Conservation (phyloP, 2,888 invertebrate genomes). For the Chaitophorus viminalis region DNA sequence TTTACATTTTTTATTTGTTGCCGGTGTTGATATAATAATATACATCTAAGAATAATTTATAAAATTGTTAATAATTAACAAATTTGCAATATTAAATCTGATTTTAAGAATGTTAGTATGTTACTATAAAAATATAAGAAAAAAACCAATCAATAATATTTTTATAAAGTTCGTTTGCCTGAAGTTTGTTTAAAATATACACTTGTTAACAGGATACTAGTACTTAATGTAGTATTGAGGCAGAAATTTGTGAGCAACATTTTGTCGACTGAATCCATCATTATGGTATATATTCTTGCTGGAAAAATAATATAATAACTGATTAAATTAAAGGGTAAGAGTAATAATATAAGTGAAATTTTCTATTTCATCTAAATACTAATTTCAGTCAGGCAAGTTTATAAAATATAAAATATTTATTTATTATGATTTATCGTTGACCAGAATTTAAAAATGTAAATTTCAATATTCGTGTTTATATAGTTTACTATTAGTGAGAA, state of each 20-base stretch:
- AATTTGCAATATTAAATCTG: too few relatives aligned
- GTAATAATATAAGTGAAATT: background rate
- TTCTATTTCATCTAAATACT: too few relatives aligned
- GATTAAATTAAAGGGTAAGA: background rate
- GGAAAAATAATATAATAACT: constrained; percentile 66
- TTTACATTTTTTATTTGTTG: too few relatives aligned
- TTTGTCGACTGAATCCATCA: constrained; percentile 80
- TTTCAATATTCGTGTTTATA: too few relatives aligned
- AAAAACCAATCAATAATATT: background rate
- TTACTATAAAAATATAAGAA: background rate
- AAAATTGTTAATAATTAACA: too few relatives aligned
- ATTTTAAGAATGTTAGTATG: background rate
- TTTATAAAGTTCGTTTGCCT: constrained; percentile 15
- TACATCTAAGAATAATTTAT: too few relatives aligned
- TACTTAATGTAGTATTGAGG: constrained; percentile 53
- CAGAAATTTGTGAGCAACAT: constrained; percentile 78
- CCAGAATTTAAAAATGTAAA: too few relatives aligned
- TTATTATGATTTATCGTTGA: too few relatives aligned
- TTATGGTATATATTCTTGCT: constrained; percentile 85
- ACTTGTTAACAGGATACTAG: constrained; percentile 50
- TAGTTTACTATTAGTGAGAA: too few relatives aligned
- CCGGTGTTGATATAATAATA: too few relatives aligned
- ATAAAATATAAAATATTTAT: too few relatives aligned
- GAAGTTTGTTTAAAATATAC: constrained; percentile 46
- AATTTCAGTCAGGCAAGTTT: too few relatives aligned